phyloP scores from a whole-genome alignment of 2,113 vertebrate species.

The Sander vitreus region DNA sequence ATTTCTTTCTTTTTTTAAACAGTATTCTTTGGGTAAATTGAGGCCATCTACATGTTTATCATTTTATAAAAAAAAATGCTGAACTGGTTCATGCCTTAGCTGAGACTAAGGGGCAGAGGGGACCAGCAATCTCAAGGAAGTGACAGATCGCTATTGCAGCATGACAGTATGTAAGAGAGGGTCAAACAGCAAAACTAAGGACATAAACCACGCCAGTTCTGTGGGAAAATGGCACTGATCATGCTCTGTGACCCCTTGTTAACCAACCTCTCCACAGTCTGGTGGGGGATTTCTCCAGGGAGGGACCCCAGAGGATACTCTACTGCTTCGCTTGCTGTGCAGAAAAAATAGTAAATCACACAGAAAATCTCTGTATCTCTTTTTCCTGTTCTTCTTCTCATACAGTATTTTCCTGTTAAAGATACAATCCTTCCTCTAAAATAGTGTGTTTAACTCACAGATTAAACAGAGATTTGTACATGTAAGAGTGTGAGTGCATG shows the following conservation, averaged over 20 bases:
- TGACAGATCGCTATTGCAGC: conserved; percentile 37
- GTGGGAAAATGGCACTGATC: conserved; percentile 81
- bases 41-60: not conserved
- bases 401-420: conserved; percentile 23
- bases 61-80: not conserved
- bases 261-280: conserved; percentile 52
- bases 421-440: not conserved
- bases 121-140: conserved; percentile 49
- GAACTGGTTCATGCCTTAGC: not conserved
- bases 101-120: conserved; percentile 2
- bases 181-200: conserved; percentile 70
- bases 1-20: not conserved
- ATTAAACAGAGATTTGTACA: not conserved
- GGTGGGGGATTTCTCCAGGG: conserved; percentile 66
- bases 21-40: not conserved
- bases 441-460: not conserved
- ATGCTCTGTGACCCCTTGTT: conserved; percentile 77
- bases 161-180: conserved; percentile 72
- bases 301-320: conserved; percentile 56
- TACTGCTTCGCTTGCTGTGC: conserved; percentile 54
- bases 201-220: conserved; percentile 63
- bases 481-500: not conserved
- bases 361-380: not conserved
- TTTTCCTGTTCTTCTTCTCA: conserved; percentile 32
- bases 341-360: conserved; percentile 54